Percentiles rank a stretch among this genome's conserved stretches.
Evolutionary conservation across 2,888 invertebrate genomes (phyloP).

Genomic region (Empis stercorea): DNA sequence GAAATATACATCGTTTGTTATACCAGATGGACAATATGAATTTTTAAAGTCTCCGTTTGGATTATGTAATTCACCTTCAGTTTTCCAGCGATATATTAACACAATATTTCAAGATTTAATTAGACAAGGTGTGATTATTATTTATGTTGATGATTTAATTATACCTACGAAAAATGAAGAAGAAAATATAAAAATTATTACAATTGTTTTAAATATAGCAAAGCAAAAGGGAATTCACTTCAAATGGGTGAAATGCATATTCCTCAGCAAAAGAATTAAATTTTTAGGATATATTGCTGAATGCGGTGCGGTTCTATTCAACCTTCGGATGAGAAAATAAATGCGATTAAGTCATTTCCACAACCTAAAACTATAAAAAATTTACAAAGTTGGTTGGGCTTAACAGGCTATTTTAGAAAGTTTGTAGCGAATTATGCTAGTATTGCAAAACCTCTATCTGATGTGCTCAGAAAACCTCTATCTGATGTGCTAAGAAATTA

Average conservation of each 20-base stretch:
- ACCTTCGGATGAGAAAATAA: constrained; percentile 4
- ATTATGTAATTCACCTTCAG: constrained; percentile 20
- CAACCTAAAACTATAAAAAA: constrained; percentile 2
- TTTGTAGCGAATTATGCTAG: constrained; percentile 1
- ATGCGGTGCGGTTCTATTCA: not conserved
- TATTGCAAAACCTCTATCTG: constrained; percentile 7
- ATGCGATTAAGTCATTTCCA: constrained; percentile 6
- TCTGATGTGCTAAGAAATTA: constrained; percentile 11
- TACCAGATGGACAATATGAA: constrained; percentile 21
- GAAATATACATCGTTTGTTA: constrained; percentile 24
- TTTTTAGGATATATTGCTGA: constrained; percentile 10
- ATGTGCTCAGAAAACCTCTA: constrained; percentile 12
- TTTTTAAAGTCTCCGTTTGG: constrained; percentile 27
- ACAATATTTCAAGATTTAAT: constrained; percentile 12
- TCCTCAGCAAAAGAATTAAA: constrained; percentile 2
- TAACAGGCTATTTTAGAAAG: constrained; percentile 4
- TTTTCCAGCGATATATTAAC: constrained; percentile 20
- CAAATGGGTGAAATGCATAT: constrained; percentile 10
- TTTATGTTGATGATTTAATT: constrained; percentile 22
- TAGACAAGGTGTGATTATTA: too few species aligned
- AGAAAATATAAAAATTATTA: too few species aligned
- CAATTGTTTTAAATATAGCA: constrained; percentile 3
- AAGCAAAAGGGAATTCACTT: constrained; percentile 3
- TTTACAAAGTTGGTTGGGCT: constrained; percentile 2
- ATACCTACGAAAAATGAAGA: constrained; percentile 12